These are phyloP conservation scores for Ophioninae sp. DNA, from an alignment of 2,888 invertebrate species.

Conservation along the genomic window DNA sequence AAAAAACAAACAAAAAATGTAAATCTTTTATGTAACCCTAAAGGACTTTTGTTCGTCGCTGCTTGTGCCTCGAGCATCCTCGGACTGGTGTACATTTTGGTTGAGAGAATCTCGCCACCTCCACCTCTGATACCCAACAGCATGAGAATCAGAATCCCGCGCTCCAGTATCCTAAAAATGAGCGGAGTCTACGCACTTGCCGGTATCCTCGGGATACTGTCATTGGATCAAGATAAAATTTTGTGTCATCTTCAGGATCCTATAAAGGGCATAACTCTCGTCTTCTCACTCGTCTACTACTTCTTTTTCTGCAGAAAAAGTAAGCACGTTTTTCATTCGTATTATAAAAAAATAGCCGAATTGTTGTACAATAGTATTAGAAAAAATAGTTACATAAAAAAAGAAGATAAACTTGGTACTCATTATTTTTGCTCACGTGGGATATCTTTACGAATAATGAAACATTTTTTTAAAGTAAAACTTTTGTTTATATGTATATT, in stretches of 20 bases:
- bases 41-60: constrained; percentile 75
- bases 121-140: constrained; percentile 75
- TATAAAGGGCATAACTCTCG: constrained; percentile 83
- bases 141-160: constrained; percentile 78
- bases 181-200: constrained; percentile 81
- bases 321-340: constrained; percentile 73
- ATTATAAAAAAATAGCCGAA: background rate
- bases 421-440: too few species aligned
- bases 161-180: constrained; percentile 79
- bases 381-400: background rate
- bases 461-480: too few species aligned
- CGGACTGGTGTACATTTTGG: constrained; percentile 70
- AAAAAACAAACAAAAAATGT: background rate
- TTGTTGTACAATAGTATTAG: background rate
- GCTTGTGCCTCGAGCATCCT: constrained; percentile 72
- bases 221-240: constrained; percentile 83
- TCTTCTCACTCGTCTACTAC: constrained; percentile 83
- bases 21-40: constrained; percentile 18
- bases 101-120: constrained; percentile 72
- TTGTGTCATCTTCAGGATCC: constrained; percentile 85
- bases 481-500: too few species aligned
- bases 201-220: constrained; percentile 82
- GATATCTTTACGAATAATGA: too few species aligned
- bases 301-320: constrained; percentile 84
- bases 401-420: background rate